These are phyloP conservation scores for Eueremaeus valkanovi DNA, from an alignment of 2,888 invertebrate species.

Conservation along the genomic window DNA sequence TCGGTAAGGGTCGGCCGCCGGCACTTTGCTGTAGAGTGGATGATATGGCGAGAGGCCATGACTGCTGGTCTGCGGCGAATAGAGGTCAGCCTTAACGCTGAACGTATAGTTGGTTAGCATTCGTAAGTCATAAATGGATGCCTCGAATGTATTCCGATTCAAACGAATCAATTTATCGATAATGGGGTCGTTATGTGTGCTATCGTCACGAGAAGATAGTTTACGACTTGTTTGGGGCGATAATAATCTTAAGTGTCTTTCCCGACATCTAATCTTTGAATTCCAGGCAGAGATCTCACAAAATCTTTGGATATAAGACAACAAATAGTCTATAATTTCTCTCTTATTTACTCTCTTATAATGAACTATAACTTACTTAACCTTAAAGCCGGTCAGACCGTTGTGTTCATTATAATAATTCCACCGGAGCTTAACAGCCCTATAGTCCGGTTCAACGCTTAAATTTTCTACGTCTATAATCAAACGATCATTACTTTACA, in stretches of 20 bases:
- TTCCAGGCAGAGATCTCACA: constrained; percentile 43
- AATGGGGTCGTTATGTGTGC: neutral
- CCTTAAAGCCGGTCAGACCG: constrained; percentile 35
- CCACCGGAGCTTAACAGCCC: constrained; percentile 64
- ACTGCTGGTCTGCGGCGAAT: constrained; percentile 43
- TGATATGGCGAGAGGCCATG: constrained; percentile 55
- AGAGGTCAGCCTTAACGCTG: constrained; percentile 62
- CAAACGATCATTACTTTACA: neutral
- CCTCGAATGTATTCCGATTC: constrained; percentile 42
- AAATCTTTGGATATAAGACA: constrained; percentile 31
- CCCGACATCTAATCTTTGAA: constrained; percentile 38
- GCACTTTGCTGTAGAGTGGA: neutral
- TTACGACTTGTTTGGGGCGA: constrained; percentile 28
- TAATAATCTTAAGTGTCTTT: constrained; percentile 4
- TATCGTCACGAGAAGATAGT: neutral
- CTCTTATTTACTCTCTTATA: too few relatives aligned
- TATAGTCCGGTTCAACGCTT: constrained; percentile 64
- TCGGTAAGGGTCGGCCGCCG: constrained; percentile 48
- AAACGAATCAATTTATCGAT: constrained; percentile 35
- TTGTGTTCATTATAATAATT: constrained; percentile 53
- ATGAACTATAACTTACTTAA: constrained; percentile 36
- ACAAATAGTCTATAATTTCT: neutral
- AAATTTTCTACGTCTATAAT: constrained; percentile 60
- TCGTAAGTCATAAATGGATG: constrained; percentile 60
- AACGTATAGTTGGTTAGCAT: constrained; percentile 80